Evolutionary conservation across 2,888 invertebrate species (phyloP).

Genomic region (Stramonita haemastoma): DNA sequence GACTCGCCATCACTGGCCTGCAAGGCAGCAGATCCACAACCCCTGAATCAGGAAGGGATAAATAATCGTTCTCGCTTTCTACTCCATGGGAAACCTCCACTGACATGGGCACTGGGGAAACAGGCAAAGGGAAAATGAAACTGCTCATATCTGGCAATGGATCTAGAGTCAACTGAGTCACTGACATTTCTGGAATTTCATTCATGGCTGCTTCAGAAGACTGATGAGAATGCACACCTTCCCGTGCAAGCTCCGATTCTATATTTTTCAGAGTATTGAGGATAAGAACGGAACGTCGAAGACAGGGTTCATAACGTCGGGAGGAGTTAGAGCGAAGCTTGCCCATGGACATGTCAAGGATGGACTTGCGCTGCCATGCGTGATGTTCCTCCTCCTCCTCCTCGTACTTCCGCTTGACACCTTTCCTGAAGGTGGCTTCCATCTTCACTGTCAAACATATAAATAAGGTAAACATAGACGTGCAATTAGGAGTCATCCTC

Average conservation of each 20-base stretch:
- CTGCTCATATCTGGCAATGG: conserved; percentile 49
- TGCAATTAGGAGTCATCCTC: not conserved
- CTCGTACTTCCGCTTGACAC: conserved; percentile 48
- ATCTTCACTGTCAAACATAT: conserved; percentile 34
- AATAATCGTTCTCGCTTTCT: not conserved
- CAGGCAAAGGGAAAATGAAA: conserved; percentile 23
- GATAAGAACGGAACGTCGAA: conserved; percentile 93
- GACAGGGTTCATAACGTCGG: conserved; percentile 86
- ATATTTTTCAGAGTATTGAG: conserved; percentile 93
- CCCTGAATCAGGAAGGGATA: conserved; percentile 11
- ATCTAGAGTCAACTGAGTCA: conserved; percentile 47
- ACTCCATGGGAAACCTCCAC: not conserved
- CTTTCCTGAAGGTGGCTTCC: conserved; percentile 36
- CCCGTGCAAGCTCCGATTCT: conserved; percentile 87
- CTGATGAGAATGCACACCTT: conserved; percentile 73
- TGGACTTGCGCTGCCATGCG: conserved; percentile 83
- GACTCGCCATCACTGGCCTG: conserved; percentile 17
- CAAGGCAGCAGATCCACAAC: conserved; percentile 48
- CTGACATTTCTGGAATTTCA: conserved; percentile 43
- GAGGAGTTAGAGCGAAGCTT: conserved; percentile 86
- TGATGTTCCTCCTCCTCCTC: conserved; percentile 45
- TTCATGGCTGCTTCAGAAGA: conserved; percentile 43
- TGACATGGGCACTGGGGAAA: conserved; percentile 33
- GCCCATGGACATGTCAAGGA: conserved; percentile 93
- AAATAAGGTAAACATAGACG: not conserved